phyloP scores from a whole-genome alignment of 92 coral and sea anemone genomes.

The Porites divaricata region DNA sequence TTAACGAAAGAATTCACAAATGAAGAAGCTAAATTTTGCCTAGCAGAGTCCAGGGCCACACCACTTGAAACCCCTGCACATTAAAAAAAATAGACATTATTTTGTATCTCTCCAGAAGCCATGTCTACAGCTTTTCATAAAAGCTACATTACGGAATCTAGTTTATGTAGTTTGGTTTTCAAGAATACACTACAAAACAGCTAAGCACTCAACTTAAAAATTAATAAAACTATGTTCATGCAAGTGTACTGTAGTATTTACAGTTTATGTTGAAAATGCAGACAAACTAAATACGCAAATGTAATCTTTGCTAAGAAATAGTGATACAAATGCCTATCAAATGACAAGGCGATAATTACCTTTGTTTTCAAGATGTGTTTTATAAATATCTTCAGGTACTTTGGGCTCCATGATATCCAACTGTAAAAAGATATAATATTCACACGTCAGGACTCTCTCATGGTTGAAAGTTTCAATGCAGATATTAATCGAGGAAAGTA shows the following conservation, averaged over 20 bases:
- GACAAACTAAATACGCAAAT: not conserved
- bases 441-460: too few relatives aligned
- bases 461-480: too few relatives aligned
- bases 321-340: not conserved
- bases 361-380: slow-evolving; percentile 96
- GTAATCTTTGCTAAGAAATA: not conserved
- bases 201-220: too few relatives aligned
- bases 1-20: slow-evolving; percentile 97
- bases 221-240: too few relatives aligned
- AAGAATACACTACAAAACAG: too few relatives aligned
- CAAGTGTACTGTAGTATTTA: too few relatives aligned
- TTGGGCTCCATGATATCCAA: slow-evolving; percentile 98
- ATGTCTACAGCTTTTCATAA: not conserved
- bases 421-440: slow-evolving; percentile 28
- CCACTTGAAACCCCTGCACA: slow-evolving; percentile 88
- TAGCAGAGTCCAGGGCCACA: slow-evolving; percentile 94
- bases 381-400: slow-evolving; percentile 96
- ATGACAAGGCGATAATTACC: slow-evolving; percentile 37
- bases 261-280: too few relatives aligned
- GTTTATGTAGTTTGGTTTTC: too few relatives aligned
- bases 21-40: slow-evolving; percentile 96
- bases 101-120: too few relatives aligned
- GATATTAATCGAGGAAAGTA: too few relatives aligned
- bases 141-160: too few relatives aligned
- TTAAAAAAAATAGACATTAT: not conserved